Evolutionary conservation across 2,113 vertebrate genomes (phyloP).

Genomic region (Saguinus imperator): DNA sequence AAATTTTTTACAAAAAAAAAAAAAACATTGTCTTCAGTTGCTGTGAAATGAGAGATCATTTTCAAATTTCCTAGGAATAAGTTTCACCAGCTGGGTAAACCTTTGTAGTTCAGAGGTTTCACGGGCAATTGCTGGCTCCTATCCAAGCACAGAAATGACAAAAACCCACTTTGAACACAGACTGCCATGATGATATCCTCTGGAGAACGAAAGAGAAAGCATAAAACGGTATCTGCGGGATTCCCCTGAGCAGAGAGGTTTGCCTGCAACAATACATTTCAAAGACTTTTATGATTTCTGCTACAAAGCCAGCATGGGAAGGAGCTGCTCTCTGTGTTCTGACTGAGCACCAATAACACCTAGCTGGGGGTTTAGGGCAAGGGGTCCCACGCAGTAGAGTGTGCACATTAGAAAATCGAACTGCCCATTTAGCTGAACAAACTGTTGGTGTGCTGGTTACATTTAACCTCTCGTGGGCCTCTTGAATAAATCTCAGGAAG

Average conservation of each 20-base stretch:
- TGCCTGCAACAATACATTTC: not conserved
- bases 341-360: not conserved
- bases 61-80: constrained; percentile 47
- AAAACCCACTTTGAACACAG: constrained; percentile 44
- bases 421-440: not conserved
- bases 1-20: not conserved
- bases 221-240: not conserved
- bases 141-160: constrained; percentile 55
- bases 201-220: constrained; percentile 7
- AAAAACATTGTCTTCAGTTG: constrained; percentile 44
- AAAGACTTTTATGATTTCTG: constrained; percentile 20
- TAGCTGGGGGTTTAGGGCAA: not conserved
- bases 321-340: not conserved
- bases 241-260: not conserved
- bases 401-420: not conserved
- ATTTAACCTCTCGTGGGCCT: not conserved
- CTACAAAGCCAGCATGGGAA: not conserved
- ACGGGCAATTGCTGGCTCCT: not conserved
- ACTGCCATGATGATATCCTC: not conserved
- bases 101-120: constrained; percentile 55
- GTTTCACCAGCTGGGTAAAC: constrained; percentile 51
- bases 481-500: constrained; percentile 31
- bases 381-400: not conserved
- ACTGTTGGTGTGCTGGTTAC: not conserved
- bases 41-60: constrained; percentile 49